These are phyloP conservation scores for Eupleurogrammus muticus DNA, from an alignment of 2,797 vertebrate genomes.

Conservation along the genomic window DNA sequence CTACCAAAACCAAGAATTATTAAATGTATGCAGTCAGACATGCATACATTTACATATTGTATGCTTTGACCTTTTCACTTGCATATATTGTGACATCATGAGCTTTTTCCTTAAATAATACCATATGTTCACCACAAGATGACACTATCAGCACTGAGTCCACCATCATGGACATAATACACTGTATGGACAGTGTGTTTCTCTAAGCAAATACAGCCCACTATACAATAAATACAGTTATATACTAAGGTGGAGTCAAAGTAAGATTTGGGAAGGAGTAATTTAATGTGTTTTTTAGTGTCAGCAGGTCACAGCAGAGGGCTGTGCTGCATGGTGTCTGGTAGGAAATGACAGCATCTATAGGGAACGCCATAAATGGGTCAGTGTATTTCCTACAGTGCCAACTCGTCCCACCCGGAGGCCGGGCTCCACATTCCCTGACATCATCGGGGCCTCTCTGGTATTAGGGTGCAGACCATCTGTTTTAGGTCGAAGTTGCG, in stretches of 20 bases:
- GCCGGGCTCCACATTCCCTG: conserved; percentile 43
- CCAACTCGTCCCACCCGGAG: conserved; percentile 53
- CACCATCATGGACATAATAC: background rate
- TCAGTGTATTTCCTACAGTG: conserved; percentile 46
- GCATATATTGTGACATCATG: background rate
- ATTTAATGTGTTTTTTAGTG: background rate
- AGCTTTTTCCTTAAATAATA: background rate
- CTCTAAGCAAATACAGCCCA: background rate
- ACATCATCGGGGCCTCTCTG: conserved; percentile 3
- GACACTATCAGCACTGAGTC: background rate
- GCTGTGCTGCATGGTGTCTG: background rate
- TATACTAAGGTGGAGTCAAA: background rate
- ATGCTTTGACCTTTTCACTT: background rate
- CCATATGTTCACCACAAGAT: background rate
- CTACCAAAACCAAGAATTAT: too few relatives aligned
- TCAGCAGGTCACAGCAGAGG: conserved; percentile 25
- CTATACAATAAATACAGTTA: background rate
- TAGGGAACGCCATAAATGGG: conserved; percentile 56
- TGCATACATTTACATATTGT: too few relatives aligned
- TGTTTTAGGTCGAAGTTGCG: conserved; percentile 39
- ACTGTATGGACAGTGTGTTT: background rate
- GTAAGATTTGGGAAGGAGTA: background rate
- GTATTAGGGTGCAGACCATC: conserved; percentile 50
- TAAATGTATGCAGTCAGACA: background rate
- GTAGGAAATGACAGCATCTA: conserved; percentile 19